phyloP scores from a whole-genome alignment of 1,140 invertebrate species.

The Matsumurasca onukii region DNA sequence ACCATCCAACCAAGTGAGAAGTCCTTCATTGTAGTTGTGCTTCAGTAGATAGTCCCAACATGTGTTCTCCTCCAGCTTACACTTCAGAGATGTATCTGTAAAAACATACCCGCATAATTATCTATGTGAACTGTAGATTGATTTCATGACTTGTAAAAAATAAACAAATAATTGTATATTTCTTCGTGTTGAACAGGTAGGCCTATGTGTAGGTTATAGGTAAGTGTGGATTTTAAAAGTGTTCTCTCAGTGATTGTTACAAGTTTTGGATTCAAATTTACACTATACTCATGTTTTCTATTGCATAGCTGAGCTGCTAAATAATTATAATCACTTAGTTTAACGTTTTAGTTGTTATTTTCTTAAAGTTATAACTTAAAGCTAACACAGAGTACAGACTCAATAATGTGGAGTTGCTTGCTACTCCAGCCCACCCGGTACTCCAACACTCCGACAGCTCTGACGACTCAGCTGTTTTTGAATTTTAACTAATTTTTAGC shows the following conservation, averaged over 20 bases:
- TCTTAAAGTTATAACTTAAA: background rate
- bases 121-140: background rate
- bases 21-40: slow-evolving; percentile 8
- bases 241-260: background rate
- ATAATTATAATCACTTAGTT: background rate
- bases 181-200: background rate
- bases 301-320: background rate
- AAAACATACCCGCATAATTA: background rate
- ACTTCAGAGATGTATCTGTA: background rate
- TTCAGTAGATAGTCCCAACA: slow-evolving; percentile 3
- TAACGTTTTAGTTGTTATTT: background rate
- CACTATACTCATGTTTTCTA: background rate
- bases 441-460: background rate
- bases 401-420: background rate
- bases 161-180: background rate
- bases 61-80: background rate
- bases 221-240: background rate
- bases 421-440: background rate
- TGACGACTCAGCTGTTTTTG: background rate
- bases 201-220: background rate
- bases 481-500: background rate
- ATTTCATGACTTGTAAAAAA: background rate
- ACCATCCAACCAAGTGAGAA: background rate
- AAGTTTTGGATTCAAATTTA: background rate
- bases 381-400: background rate